Percentiles rank a stretch among this genome's conserved stretches.
Evolutionary conservation across 2,113 vertebrate genomes (phyloP).

Genomic region (Alosa alosa): DNA sequence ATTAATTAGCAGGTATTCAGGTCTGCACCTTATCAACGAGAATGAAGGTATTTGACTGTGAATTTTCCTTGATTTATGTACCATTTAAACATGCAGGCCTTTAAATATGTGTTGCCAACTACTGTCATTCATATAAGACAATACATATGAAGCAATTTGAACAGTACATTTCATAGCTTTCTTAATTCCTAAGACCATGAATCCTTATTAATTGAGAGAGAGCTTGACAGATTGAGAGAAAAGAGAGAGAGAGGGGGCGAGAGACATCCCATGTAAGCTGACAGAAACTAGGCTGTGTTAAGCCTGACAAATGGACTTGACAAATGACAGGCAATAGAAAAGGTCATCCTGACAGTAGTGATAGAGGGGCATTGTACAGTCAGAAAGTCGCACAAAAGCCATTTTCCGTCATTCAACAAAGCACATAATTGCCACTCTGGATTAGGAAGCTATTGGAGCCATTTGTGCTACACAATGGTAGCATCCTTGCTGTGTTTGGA

Average conservation of each 20-base stretch:
- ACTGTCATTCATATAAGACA: neutral
- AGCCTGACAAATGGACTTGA: neutral
- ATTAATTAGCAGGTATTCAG: conserved; percentile 52
- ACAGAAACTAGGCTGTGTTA: neutral
- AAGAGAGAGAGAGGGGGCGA: neutral
- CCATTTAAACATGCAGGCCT: neutral
- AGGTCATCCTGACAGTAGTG: conserved; percentile 43
- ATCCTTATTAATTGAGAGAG: neutral
- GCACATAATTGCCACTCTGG: conserved; percentile 71
- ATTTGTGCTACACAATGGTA: conserved; percentile 52
- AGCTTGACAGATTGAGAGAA: neutral
- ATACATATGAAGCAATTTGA: neutral
- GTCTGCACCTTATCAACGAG: conserved; percentile 40
- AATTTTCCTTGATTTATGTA: neutral
- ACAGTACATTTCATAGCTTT: neutral
- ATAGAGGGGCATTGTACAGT: conserved; percentile 38
- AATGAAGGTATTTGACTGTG: neutral
- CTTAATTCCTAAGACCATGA: neutral
- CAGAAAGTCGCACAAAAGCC: conserved; percentile 62
- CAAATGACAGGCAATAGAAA: conserved; percentile 26
- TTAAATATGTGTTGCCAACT: neutral
- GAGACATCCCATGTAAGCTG: neutral
- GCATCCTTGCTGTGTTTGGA: conserved; percentile 64
- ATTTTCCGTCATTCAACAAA: conserved; percentile 75
- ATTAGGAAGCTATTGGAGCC: conserved; percentile 29